Conservation (phyloP, 2,888 invertebrate species). For the Parelbella ahira region DNA sequence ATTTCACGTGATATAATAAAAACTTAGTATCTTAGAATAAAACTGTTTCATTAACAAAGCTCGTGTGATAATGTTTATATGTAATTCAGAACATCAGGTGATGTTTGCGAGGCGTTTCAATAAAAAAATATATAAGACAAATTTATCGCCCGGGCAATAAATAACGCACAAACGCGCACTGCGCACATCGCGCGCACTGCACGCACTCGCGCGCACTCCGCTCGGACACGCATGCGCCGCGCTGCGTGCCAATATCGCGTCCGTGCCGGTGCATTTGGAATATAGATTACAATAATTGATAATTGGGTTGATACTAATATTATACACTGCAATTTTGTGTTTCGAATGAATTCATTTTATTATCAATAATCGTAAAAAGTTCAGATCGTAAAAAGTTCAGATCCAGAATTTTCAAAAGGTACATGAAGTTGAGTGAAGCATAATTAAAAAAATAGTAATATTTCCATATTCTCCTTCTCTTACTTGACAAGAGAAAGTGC, state of each 20-base stretch:
- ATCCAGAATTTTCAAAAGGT: no score
- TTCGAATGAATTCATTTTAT: no score
- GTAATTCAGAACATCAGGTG: neutral
- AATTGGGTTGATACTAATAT: slow-evolving; percentile 11
- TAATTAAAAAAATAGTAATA: no score
- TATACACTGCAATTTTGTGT: neutral
- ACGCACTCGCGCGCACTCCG: slow-evolving; percentile 71
- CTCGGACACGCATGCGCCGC: slow-evolving; percentile 62
- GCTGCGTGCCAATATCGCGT: slow-evolving; percentile 63
- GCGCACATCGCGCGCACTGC: slow-evolving; percentile 59
- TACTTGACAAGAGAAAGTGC: no score
- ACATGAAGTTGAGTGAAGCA: no score
- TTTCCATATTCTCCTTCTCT: no score
- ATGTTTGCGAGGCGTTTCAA: slow-evolving; percentile 5
- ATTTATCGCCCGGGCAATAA: slow-evolving; percentile 66
- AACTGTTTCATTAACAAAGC: no score
- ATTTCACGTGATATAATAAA: no score
- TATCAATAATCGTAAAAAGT: no score
- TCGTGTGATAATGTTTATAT: no score
- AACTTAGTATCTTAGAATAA: no score
- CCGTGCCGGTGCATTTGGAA: slow-evolving; percentile 41
- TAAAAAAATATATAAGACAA: slow-evolving; percentile 35
- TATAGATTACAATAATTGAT: slow-evolving; percentile 27
- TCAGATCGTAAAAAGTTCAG: no score
- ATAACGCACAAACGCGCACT: slow-evolving; percentile 66